phyloP scores from a whole-genome alignment of 2,113 vertebrate species.

The Illadopsis cleaveri region DNA sequence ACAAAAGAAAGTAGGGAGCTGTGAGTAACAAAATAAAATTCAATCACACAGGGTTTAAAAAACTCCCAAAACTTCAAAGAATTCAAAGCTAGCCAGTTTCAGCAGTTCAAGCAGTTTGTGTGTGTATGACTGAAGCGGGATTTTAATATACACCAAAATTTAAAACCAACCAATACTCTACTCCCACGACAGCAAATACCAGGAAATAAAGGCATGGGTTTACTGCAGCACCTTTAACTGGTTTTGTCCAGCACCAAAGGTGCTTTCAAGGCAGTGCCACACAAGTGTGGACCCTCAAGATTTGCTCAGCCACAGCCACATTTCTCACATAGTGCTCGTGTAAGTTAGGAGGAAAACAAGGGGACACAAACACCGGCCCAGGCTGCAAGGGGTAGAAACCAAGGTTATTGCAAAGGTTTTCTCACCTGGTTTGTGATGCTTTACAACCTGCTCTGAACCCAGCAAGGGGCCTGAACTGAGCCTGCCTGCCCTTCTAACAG shows the following conservation, averaged over 20 bases:
- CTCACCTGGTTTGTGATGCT: not conserved
- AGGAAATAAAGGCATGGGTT: not conserved
- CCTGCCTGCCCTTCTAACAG: not conserved
- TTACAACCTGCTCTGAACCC: not conserved
- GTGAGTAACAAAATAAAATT: not conserved
- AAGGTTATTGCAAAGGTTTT: not conserved
- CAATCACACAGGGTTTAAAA: not conserved
- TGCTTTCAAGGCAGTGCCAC: not conserved
- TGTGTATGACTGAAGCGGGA: not conserved
- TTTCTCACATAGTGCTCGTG: rapidly evolving
- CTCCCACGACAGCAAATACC: not conserved
- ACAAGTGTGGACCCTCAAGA: rapidly evolving
- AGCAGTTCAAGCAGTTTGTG: not conserved
- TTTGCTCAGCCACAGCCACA: not conserved
- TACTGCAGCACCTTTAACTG: not conserved
- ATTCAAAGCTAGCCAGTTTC: not conserved
- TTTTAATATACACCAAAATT: not conserved
- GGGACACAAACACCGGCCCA: not conserved
- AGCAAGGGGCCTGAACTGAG: rapidly evolving
- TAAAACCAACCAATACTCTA: not conserved
- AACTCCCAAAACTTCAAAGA: not conserved
- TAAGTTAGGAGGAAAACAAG: not conserved
- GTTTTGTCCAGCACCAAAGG: not conserved
- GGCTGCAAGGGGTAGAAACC: not conserved
- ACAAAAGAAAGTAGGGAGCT: not conserved